Conservation (phyloP, 2,797 vertebrate species). For the Neosalanx taihuensis region DNA sequence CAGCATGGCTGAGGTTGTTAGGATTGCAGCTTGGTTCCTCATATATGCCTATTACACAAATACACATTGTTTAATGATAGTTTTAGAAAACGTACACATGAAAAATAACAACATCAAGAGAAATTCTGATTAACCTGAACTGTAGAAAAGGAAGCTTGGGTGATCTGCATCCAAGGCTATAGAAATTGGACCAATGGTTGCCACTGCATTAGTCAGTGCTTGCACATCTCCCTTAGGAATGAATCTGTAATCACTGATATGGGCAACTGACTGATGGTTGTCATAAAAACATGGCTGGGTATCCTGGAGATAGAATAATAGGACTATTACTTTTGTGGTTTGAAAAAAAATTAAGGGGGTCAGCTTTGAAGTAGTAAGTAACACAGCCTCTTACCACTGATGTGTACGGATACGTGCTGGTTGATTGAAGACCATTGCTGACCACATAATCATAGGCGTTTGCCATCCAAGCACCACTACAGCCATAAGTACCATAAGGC, state of each 20-base stretch:
- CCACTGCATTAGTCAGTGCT: slow-evolving; percentile 74
- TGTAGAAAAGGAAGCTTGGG: slow-evolving; percentile 78
- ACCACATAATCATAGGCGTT: slow-evolving; percentile 78
- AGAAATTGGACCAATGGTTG: slow-evolving; percentile 75
- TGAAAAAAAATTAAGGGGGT: background rate
- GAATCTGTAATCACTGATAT: slow-evolving; percentile 74
- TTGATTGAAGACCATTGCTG: slow-evolving; percentile 79
- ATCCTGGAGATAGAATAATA: slow-evolving; percentile 58
- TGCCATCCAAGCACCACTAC: slow-evolving; percentile 78
- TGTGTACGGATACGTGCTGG: slow-evolving; percentile 85
- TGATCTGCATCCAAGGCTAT: slow-evolving; percentile 75
- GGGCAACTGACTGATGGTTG: slow-evolving; percentile 61
- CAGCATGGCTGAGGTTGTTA: background rate
- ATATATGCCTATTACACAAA: slow-evolving; percentile 67
- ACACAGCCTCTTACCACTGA: slow-evolving; percentile 72
- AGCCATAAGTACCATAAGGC: slow-evolving; percentile 73
- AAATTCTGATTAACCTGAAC: slow-evolving; percentile 60
- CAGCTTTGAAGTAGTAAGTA: background rate
- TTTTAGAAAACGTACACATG: background rate
- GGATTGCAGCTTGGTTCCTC: slow-evolving; percentile 56
- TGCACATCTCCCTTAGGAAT: slow-evolving; percentile 75
- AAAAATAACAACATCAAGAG: background rate
- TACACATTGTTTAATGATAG: background rate
- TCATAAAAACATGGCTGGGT: slow-evolving; percentile 74
- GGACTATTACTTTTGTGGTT: background rate